Evolutionary conservation across 2,888 invertebrate genomes (phyloP).

Genomic region (Megalurothrips usitatus): DNA sequence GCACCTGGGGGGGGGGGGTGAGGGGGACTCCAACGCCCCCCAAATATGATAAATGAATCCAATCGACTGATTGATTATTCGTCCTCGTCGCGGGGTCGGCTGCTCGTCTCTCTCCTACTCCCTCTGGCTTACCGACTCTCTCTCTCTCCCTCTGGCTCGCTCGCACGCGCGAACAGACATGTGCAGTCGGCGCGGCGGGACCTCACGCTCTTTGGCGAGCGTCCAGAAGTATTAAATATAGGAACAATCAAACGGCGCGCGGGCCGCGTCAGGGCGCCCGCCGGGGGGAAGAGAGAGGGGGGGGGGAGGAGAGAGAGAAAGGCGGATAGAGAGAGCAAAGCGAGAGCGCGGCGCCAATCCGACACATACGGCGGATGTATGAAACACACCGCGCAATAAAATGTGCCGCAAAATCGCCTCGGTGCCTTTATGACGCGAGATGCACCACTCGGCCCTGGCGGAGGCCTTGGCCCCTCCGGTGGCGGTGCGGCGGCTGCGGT

Average conservation of each 20-base stretch:
- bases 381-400: slow-evolving; percentile 5
- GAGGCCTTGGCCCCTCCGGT: too few species aligned
- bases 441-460: too few species aligned
- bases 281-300: neutral
- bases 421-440: too few species aligned
- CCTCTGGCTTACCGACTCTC: neutral
- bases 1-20: too few species aligned
- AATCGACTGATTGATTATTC: too few species aligned
- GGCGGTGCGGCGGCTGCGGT: too few species aligned
- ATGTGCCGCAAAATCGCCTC: neutral
- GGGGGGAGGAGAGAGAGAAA: neutral
- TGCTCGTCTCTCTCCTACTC: neutral
- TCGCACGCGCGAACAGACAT: neutral
- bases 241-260: neutral
- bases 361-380: neutral
- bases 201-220: neutral
- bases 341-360: too few species aligned
- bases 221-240: slow-evolving; percentile 5
- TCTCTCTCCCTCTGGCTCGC: neutral
- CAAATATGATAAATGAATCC: too few species aligned
- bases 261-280: neutral
- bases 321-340: neutral
- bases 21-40: too few species aligned
- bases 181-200: neutral
- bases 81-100: too few species aligned